Evolutionary conservation across 2,797 vertebrate species (phyloP).

Genomic region (Tachyglossus aculeatus): DNA sequence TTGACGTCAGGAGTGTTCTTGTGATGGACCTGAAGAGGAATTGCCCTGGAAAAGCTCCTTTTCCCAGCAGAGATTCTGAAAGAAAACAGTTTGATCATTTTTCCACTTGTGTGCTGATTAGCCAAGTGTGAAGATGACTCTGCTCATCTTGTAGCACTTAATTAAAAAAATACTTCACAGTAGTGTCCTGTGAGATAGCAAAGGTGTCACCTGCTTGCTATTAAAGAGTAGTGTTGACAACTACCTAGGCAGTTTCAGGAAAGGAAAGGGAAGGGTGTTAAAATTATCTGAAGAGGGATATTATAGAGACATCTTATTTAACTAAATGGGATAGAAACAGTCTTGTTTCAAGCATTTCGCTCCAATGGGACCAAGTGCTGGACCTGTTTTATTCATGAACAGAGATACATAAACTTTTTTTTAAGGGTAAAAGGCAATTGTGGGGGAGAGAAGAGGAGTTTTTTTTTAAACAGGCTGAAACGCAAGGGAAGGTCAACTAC

Average conservation of each 20-base stretch:
- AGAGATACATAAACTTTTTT: too few relatives aligned
- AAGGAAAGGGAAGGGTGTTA: not conserved
- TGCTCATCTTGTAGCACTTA: not conserved
- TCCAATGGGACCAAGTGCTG: too few relatives aligned
- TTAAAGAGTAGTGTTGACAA: slow-evolving; percentile 16
- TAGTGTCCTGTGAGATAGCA: not conserved
- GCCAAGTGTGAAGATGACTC: not conserved
- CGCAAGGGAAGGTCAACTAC: too few relatives aligned
- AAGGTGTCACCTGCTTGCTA: slow-evolving; percentile 6
- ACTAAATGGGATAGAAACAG: not conserved
- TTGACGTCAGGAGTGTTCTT: not conserved
- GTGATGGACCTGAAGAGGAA: not conserved
- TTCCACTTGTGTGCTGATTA: not conserved
- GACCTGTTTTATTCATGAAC: too few relatives aligned
- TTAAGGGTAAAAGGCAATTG: too few relatives aligned
- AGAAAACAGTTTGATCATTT: not conserved
- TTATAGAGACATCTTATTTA: not conserved
- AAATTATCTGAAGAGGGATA: not conserved
- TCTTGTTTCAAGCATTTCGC: not conserved
- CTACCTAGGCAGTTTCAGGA: not conserved
- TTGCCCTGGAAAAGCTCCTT: not conserved
- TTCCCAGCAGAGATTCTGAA: fast-evolving
- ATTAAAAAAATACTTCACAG: slow-evolving; percentile 23
- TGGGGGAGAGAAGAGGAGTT: too few relatives aligned
- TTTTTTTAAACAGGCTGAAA: too few relatives aligned